Percentiles rank a stretch among this genome's conserved stretches.
phyloP scores from a whole-genome alignment of 1,140 invertebrate genomes.

The Micrasema minimum region DNA sequence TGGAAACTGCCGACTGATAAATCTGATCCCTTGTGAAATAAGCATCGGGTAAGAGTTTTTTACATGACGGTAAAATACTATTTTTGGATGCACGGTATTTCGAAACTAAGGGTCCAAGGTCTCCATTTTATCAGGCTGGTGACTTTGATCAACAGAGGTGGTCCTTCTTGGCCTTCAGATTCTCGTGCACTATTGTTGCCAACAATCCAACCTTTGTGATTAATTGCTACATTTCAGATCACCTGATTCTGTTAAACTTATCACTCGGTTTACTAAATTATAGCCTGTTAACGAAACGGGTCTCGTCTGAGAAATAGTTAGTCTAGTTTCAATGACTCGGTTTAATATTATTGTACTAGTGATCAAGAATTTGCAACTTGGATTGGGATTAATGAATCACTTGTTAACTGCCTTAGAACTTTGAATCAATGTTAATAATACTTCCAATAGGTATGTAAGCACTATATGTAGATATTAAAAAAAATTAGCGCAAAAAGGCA shows the following conservation, averaged over 20 bases:
- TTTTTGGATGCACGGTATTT: no score
- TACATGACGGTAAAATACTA: no score
- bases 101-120: no score
- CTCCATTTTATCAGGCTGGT: not conserved
- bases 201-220: slow-evolving; percentile 2
- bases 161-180: slow-evolving; percentile 8
- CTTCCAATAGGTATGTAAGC: no score
- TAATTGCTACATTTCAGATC: slow-evolving; percentile 23
- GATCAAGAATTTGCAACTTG: slow-evolving; percentile 2
- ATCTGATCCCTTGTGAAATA: no score
- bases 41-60: no score
- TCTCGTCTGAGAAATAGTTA: slow-evolving; percentile 3
- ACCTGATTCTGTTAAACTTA: not conserved
- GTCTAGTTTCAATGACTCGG: not conserved
- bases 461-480: no score
- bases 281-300: slow-evolving; percentile 13
- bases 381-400: slow-evolving; percentile 1
- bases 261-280: slow-evolving; percentile 23
- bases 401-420: not conserved
- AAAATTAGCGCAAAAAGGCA: no score
- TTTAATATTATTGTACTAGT: not conserved
- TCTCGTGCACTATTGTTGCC: not conserved
- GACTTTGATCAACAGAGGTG: slow-evolving; percentile 13
- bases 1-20: no score
- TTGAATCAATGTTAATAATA: no score